A percentile compares a stretch with the other conserved stretches of the same genome.
Conservation (phyloP, 1,140 invertebrate genomes). For the Hylaeus volcanicus region DNA sequence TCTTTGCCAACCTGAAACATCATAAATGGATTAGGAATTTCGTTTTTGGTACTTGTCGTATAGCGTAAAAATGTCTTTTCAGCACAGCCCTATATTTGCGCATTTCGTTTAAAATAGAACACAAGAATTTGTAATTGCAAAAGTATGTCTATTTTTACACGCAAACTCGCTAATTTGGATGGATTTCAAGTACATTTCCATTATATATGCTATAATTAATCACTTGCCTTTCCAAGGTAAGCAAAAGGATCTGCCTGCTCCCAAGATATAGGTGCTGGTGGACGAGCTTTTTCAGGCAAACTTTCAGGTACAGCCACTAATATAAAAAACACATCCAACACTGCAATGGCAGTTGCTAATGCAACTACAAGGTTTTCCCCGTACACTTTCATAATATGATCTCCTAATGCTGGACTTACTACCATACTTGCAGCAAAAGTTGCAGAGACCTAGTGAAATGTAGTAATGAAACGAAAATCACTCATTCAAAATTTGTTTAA, state of each 20-base stretch:
- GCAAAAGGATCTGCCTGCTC: constrained; percentile 99
- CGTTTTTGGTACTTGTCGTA: background rate
- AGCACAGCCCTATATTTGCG: background rate
- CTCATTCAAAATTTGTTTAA: constrained; percentile 17
- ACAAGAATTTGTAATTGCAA: background rate
- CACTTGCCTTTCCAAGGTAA: constrained; percentile 82
- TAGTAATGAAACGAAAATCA: background rate
- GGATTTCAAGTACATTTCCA: constrained; percentile 15
- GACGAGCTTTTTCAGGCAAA: constrained; percentile 94
- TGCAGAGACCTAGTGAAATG: constrained; percentile 88
- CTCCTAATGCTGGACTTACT: constrained; percentile 97
- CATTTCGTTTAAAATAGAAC: background rate
- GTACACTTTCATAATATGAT: constrained; percentile 94
- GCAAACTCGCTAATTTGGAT: constrained; percentile 18
- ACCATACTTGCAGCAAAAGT: constrained; percentile 99
- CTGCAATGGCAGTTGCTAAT: constrained; percentile 95
- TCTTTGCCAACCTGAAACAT: constrained; percentile 92
- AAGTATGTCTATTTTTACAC: constrained; percentile 23
- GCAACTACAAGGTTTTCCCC: constrained; percentile 97
- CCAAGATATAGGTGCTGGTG: constrained; percentile 92
- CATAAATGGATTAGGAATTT: constrained; percentile 6
- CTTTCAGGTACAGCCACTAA: constrained; percentile 98
- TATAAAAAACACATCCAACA: constrained; percentile 99
- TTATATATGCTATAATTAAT: constrained; percentile 9
- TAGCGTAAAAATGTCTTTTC: background rate